A percentile compares a stretch with the other conserved stretches of the same genome.
These are phyloP conservation scores for Drosophila prolongata DNA, from an alignment of 2,888 invertebrate species.

Conservation along the genomic window DNA sequence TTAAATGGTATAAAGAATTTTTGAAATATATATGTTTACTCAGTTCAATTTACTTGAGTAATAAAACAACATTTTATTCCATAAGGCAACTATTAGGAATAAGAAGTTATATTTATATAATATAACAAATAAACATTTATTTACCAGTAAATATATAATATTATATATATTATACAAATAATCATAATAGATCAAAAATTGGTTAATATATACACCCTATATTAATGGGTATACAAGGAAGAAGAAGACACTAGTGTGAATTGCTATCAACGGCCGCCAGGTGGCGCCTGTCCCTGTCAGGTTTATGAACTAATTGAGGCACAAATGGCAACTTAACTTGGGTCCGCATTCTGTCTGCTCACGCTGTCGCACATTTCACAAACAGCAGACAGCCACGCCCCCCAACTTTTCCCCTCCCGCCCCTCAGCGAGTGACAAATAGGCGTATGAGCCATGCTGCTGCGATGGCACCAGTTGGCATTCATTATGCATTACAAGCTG, in stretches of 20 bases:
- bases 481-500: constrained; percentile 73
- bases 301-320: constrained; percentile 49
- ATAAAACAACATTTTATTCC: too few species aligned
- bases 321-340: constrained; percentile 21
- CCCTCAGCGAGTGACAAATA: constrained; percentile 60
- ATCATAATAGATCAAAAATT: too few species aligned
- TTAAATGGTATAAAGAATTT: too few species aligned
- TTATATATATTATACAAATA: too few species aligned
- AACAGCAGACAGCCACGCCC: constrained; percentile 33
- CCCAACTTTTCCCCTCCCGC: not conserved
- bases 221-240: not conserved
- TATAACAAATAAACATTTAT: too few species aligned
- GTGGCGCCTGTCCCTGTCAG: constrained; percentile 44
- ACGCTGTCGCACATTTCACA: constrained; percentile 58
- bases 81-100: too few species aligned
- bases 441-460: constrained; percentile 53
- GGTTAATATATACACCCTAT: too few species aligned
- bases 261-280: constrained; percentile 3
- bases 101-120: too few species aligned
- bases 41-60: too few species aligned
- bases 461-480: constrained; percentile 57
- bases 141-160: too few species aligned
- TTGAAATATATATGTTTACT: too few species aligned
- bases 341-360: constrained; percentile 49
- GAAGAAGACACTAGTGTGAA: not conserved